phyloP scores from a whole-genome alignment of 2,888 invertebrate species.

The Cheilosia variabilis region DNA sequence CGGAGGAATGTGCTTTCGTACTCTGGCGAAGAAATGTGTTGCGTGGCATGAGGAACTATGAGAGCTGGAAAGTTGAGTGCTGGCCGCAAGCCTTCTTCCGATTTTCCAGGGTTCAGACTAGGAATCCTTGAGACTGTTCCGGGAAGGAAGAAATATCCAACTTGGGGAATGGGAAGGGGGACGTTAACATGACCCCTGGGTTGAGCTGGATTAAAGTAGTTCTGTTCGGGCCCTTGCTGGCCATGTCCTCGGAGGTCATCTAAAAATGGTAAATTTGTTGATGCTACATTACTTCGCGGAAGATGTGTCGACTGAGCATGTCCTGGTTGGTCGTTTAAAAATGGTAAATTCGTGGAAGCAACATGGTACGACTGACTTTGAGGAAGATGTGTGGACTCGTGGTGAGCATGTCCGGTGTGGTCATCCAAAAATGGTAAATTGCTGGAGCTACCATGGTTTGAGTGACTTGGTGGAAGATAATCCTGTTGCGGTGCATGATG shows the following conservation, averaged over 20 bases:
- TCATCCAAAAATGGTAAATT: neutral
- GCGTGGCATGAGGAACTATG: neutral
- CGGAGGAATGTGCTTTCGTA: constrained; percentile 18
- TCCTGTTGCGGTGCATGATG: neutral
- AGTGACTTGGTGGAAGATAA: constrained; percentile 34
- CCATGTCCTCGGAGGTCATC: neutral
- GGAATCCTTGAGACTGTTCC: constrained; percentile 31
- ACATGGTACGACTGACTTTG: no score
- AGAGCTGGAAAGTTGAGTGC: constrained; percentile 12
- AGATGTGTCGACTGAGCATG: neutral
- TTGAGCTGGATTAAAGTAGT: neutral
- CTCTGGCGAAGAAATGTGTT: constrained; percentile 18
- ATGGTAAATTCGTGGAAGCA: no score
- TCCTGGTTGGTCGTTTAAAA: neutral
- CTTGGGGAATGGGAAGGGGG: constrained; percentile 57
- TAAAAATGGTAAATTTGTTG: neutral
- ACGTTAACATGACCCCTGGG: constrained; percentile 39
- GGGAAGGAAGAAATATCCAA: constrained; percentile 61
- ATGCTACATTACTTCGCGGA: neutral
- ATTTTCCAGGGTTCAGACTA: neutral
- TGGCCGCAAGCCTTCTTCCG: neutral
- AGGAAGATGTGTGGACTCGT: no score
- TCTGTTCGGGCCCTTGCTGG: neutral
- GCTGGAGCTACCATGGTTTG: neutral
- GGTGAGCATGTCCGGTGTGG: neutral